Base-by-base conservation (phyloP, 2,113 vertebrate genomes). In the Embiotoca jacksoni region DNA sequence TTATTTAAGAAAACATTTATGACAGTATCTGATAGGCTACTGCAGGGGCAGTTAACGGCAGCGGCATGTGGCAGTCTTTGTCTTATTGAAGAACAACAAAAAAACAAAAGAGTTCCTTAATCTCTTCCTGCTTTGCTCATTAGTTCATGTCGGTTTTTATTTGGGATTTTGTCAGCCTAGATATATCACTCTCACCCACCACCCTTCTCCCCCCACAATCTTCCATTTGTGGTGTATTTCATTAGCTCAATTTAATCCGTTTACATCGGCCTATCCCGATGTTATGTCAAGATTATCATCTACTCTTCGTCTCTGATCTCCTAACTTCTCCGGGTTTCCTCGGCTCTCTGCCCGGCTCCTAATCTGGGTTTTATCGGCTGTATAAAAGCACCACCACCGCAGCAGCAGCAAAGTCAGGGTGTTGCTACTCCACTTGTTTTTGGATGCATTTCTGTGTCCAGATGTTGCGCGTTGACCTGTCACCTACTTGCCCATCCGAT, bases 161-260 rank as follows among this genome's bases (percentile, higher is more conserved):
- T 92, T 83, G 53, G 71, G 55, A 60, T 86, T 72, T 77, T 62
- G 58, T 70, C 75, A 16, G 72, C 59, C 53, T 23, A 23, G 23
- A 32, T 57, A 30, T 11, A 49, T 36, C 56, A 7, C 41, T 46
- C 58, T 47, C 61, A 36, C 66, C 81, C 63, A 4, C n/a, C 59
- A 13, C 60, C 54, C 58, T 14, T 6, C 56, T 33, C 62, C 35
- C 33, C 16, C 55, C 3, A 52, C 67, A 69, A 23, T 65, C 88
- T 83, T 79, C 71, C 68, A 61, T 87, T 83, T 75, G 62, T 82
- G 70, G 53, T 87, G 71, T 89, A 46, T 90, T 91, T 92, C 88
- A 93, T 92, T 92, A 92, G 90, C 93, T 88, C 68, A 37, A 37
- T 91, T 87, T 92, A 93, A 93, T 93, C 92, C 57, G 69, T 82